Conservation (phyloP, 2,113 vertebrate species). For the Etheostoma spectabile region DNA sequence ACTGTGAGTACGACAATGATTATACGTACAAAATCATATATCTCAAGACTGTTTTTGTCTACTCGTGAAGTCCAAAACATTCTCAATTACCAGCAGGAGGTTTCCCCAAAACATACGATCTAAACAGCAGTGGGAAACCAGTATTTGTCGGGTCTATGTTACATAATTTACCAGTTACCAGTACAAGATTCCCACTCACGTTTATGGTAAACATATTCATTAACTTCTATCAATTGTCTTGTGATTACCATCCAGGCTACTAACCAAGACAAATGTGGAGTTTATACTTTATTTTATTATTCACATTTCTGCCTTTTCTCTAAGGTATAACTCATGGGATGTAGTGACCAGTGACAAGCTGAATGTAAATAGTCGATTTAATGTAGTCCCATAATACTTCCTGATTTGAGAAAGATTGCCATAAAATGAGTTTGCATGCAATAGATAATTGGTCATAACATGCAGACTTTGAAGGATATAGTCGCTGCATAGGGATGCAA, state of each 20-base stretch:
- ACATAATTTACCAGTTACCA: no score
- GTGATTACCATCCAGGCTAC: background rate
- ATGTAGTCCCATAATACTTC: background rate
- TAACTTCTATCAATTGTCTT: background rate
- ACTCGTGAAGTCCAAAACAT: background rate
- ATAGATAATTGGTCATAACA: no score
- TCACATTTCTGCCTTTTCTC: no score
- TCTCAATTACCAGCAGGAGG: background rate
- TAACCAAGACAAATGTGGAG: background rate
- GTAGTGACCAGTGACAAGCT: no score
- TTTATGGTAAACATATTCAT: no score
- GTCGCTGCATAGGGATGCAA: no score
- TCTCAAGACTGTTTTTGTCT: background rate
- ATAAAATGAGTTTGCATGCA: no score
- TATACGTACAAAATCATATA: background rate
- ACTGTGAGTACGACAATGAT: constrained; percentile 82
- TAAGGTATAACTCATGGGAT: no score
- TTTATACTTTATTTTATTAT: no score
- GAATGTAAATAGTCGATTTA: background rate
- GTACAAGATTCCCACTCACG: no score
- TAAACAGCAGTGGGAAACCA: background rate
- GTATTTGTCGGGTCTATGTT: background rate
- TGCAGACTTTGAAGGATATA: no score
- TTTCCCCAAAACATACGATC: background rate
- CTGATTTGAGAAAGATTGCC: background rate